Base-by-base conservation (phyloP, 1,140 invertebrate species). In the Drusus annulatus region DNA sequence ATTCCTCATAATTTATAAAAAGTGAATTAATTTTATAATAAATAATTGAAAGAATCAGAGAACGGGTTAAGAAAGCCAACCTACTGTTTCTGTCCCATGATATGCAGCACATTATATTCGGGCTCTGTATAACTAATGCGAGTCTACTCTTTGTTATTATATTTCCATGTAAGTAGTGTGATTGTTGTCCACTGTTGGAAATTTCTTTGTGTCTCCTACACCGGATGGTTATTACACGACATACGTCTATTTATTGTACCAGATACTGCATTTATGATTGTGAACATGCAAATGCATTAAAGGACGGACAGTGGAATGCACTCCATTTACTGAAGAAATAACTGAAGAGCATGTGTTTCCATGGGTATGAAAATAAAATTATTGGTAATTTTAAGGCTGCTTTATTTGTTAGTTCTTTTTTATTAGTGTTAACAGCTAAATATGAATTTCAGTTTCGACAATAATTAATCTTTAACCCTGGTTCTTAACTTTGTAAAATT, bases 171-270 rank as follows among this genome's bases (percentile, higher is more conserved):
- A 71, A 71, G 68, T 71, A 23, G 36, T 51, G 25, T 23, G 68
- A 71, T 71, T 71, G 68, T 71, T 71, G 68, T 52, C 62, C 28
- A 13, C 36, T 69, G 68, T 54, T 71, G 68, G 51, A 71, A 52
- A 8, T 68, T 36, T 71, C 68, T 71, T 71, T 71, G 68, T 71
- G 68, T 25, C 68, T 51, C 50, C 68, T 17, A 25, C 50, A 71
- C 68, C 68, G 68, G 68, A 51, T 52, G 68, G 68, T 71, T 71
- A 71, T 71, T 71, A 71, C 68, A 52, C n/a, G 68, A 51, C 68
- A 71, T 23, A 50, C 21, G 68, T 71, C 68, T 71, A 71, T 71
- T 71, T 71, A 71, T 71, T 52, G 68, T 71, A 52, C 68, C 25
- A 71, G 68, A 71, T 71, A 45, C 36, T 45, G 68, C 68, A 71